A percentile compares a stretch with the other conserved stretches of the same genome.
Evolutionary conservation across 2,797 vertebrate species (phyloP).

Genomic region (Lagorchestes hirsutus): DNA sequence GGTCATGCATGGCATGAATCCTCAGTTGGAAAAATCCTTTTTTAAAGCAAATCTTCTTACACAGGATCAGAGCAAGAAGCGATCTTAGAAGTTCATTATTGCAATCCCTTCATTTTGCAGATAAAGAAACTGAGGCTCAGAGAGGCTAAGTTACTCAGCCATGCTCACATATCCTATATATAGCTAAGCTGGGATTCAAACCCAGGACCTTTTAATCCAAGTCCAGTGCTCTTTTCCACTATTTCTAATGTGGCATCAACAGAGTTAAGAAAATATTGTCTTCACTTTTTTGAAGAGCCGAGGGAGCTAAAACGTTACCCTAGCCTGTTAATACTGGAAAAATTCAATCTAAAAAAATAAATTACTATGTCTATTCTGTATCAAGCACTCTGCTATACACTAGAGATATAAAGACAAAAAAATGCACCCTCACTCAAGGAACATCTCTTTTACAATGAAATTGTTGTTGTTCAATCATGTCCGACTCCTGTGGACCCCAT

Average conservation of each 20-base stretch:
- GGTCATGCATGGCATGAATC: slow-evolving; percentile 30
- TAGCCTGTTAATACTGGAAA: rapidly evolving
- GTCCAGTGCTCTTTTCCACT: neutral
- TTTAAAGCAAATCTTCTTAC: slow-evolving; percentile 55
- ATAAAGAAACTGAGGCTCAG: neutral
- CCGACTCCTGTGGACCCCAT: neutral
- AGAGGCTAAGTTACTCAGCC: neutral
- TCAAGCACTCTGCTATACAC: neutral
- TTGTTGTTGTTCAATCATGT: neutral
- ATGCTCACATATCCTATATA: neutral
- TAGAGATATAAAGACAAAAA: neutral
- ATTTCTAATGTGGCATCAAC: neutral
- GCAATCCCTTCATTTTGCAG: neutral
- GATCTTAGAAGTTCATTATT: neutral
- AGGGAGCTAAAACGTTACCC: rapidly evolving
- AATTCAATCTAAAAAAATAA: neutral
- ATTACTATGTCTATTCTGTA: neutral
- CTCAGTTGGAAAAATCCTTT: slow-evolving; percentile 28
- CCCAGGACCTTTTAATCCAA: neutral
- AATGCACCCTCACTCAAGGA: neutral
- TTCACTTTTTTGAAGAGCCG: neutral
- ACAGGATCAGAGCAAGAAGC: neutral
- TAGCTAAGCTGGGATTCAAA: neutral
- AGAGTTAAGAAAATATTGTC: neutral
- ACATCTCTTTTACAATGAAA: neutral